A percentile compares a stretch with the other conserved stretches of the same genome.
These are phyloP conservation scores for Palaemon carinicauda DNA, from an alignment of 1,140 invertebrate species.

Conservation along the genomic window DNA sequence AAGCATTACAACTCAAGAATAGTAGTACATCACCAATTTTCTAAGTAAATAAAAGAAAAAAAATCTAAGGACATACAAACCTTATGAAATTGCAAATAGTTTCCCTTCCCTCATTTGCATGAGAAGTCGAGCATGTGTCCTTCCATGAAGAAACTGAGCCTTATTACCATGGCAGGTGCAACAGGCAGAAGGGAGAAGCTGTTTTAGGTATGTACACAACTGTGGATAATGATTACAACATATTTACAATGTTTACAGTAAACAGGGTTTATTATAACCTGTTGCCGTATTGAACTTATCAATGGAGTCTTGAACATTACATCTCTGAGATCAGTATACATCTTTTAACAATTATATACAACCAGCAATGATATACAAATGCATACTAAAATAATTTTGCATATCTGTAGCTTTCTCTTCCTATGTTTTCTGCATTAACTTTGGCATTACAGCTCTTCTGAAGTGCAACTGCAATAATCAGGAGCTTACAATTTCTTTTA, in stretches of 20 bases:
- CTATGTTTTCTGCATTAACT: constrained; percentile 23
- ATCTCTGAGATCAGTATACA: constrained; percentile 40
- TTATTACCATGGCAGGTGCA: neutral
- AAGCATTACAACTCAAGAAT: no score
- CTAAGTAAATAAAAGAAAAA: no score
- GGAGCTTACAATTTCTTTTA: neutral
- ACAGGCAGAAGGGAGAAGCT: constrained; percentile 33
- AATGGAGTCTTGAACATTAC: constrained; percentile 41
- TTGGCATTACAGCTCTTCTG: constrained; percentile 19
- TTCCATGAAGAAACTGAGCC: neutral
- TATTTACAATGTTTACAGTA: constrained; percentile 35
- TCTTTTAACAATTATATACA: constrained; percentile 29
- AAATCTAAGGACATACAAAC: no score
- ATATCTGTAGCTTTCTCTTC: constrained; percentile 30
- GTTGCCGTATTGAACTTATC: constrained; percentile 17
- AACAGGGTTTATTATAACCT: constrained; percentile 28
- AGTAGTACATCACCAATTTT: no score
- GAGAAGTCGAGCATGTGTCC: neutral
- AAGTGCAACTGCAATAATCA: neutral
- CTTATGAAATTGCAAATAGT: no score
- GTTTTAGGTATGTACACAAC: constrained; percentile 28
- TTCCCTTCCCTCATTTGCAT: neutral
- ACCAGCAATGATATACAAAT: constrained; percentile 39
- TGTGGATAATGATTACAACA: constrained; percentile 28
- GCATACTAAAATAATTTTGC: constrained; percentile 45